phyloP scores from a whole-genome alignment of 2,888 invertebrate species.

The Acanthococcus lagerstroemiae region DNA sequence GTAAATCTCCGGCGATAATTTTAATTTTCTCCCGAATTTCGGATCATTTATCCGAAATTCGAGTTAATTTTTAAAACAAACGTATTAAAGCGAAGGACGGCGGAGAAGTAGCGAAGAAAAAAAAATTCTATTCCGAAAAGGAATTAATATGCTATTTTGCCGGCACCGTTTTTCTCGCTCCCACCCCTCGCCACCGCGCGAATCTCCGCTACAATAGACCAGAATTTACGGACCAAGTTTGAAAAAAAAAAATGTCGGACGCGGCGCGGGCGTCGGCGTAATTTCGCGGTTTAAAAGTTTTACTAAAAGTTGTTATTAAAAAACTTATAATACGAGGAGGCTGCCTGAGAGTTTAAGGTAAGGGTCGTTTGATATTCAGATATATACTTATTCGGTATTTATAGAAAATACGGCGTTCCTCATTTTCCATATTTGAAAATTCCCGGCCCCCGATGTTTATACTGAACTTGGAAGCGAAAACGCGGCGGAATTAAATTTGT shows the following conservation, averaged over 20 bases:
- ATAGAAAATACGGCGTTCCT: background rate
- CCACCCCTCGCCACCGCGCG: no score
- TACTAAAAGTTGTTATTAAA: conserved; percentile 20
- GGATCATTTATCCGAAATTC: no score
- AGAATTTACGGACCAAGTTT: background rate
- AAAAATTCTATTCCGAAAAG: no score
- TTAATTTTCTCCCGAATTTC: no score
- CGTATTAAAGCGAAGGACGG: no score
- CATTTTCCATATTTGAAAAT: background rate
- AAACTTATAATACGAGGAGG: conserved; percentile 18
- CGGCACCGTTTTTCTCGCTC: no score
- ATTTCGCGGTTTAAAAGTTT: conserved; percentile 22
- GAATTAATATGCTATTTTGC: no score
- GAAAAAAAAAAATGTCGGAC: background rate
- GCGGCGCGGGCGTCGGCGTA: background rate
- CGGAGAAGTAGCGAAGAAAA: no score
- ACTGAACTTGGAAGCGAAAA: no score
- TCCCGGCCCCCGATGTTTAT: background rate
- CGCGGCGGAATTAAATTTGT: no score
- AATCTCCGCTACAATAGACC: background rate
- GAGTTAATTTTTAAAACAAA: no score
- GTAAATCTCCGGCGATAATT: no score
- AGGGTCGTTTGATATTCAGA: conserved; percentile 1
- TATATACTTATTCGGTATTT: background rate
- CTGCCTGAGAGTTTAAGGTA: conserved; percentile 2